Conservation (phyloP, 2,888 invertebrate genomes). For the Erebia ligea region DNA sequence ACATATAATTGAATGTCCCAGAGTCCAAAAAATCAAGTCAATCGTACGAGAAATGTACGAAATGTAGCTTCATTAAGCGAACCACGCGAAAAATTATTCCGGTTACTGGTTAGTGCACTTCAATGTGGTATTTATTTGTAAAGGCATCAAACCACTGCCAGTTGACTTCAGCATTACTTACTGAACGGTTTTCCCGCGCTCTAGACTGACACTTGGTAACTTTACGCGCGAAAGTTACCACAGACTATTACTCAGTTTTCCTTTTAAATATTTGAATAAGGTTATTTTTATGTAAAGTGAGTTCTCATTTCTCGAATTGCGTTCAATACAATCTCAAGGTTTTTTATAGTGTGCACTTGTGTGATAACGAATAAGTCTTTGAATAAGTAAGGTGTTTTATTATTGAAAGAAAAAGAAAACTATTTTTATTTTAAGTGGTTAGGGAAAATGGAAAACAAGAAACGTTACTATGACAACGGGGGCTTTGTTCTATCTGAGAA, state of each 20-base stretch:
- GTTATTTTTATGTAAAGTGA: not conserved
- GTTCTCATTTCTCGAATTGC: conserved; percentile 10
- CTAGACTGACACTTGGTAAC: conserved; percentile 45
- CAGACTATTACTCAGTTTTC: conserved; percentile 20
- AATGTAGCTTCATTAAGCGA: conserved; percentile 26
- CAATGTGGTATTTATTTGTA: conserved; percentile 56
- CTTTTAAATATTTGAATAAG: not conserved
- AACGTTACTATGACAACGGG: conserved; percentile 65
- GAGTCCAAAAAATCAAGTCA: conserved; percentile 11
- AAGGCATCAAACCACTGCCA: conserved; percentile 54
- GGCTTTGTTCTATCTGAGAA: conserved; percentile 71
- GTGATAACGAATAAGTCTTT: conserved; percentile 49
- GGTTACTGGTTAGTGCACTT: conserved; percentile 47
- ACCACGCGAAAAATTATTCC: conserved; percentile 45
- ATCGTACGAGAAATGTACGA: not conserved
- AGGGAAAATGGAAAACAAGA: conserved; percentile 52
- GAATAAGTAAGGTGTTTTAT: conserved; percentile 32
- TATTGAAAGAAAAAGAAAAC: conserved; percentile 21
- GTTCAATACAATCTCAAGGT: conserved; percentile 45
- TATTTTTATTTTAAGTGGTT: conserved; percentile 27
- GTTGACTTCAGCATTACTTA: conserved; percentile 50
- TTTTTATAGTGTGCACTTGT: conserved; percentile 35
- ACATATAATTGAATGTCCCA: too few species aligned
- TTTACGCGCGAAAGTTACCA: conserved; percentile 56
- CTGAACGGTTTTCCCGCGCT: conserved; percentile 57